Base-by-base conservation (phyloP, 2,888 invertebrate species). In the Sialis fuliginosa region DNA sequence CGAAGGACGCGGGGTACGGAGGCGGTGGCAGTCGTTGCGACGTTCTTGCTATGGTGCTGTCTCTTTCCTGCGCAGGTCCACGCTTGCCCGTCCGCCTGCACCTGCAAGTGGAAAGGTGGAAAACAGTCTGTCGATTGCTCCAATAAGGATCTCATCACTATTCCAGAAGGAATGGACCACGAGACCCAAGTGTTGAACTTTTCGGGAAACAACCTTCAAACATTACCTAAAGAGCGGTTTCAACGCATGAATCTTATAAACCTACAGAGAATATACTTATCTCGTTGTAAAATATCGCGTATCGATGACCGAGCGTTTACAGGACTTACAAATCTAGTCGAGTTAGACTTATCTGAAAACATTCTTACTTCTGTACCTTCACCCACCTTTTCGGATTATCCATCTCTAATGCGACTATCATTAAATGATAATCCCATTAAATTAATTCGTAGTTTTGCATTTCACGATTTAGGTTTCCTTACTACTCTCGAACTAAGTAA, bases 41-140 rank as follows among this genome's bases (percentile, higher is more conserved):
- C 37, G 37, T 37, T 37, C 37, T 37, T 37, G 12, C 37, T 37
- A 2, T 37, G 37, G 35, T n/a, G 9, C 4, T n/a, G 9, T 35
- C 10, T n/a, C 35, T 12, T 34, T 34, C 32, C 44, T 22, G 13
- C 6, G 4, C 10, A 22, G 8, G 34, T 39, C 6, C 9, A 44
- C 46, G 72, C 75, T 45, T 90, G 89, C 61, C 89, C 89, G 31
- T 68, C 74, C 34, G 75, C 78, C 53, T 92, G 91, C 64, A 71
- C 77, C 48, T 92, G 92, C 71, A 89, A 88, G 63, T 91, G 91
- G 91, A 90, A 89, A 64, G 82, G 83, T 60, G 91, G 91, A 43
- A 92, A 92, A 60, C 82, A 89, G 61, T 85, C 86, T 54, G 89
- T 88, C 44, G 89, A 91, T 63, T 92, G 92, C 65, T 75, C 81